Conservation (phyloP, 2,888 invertebrate species). For the Lepidocyrtoides sp. region DNA sequence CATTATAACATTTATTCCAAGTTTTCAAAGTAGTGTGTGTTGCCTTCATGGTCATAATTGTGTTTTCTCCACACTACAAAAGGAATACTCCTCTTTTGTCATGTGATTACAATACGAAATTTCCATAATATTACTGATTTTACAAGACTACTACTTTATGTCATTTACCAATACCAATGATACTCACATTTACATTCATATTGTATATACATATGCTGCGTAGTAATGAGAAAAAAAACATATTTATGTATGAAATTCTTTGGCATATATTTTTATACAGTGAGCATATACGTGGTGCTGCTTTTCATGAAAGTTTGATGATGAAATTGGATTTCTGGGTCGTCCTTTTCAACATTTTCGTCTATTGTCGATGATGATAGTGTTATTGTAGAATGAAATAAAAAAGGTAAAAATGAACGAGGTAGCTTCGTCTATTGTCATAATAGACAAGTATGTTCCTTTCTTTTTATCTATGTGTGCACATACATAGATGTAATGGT, state of each 20-base stretch:
- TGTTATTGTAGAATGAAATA: conserved; percentile 13
- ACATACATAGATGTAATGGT: conserved; percentile 23
- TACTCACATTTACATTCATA: background rate
- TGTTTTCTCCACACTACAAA: conserved; percentile 17
- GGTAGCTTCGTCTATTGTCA: background rate
- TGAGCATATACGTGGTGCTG: conserved; percentile 40
- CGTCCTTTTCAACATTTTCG: conserved; percentile 63
- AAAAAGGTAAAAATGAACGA: conserved; percentile 15
- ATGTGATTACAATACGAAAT: conserved; percentile 7
- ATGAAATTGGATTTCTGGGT: conserved; percentile 78
- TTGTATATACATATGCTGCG: background rate
- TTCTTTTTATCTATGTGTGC: background rate
- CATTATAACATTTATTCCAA: background rate
- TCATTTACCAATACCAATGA: background rate
- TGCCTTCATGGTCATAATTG: conserved; percentile 35
- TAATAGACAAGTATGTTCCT: background rate
- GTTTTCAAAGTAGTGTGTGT: background rate
- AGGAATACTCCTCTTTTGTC: conserved; percentile 27
- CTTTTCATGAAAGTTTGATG: conserved; percentile 71
- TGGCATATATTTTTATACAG: background rate
- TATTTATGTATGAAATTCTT: background rate
- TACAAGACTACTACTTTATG: background rate
- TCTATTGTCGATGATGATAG: conserved; percentile 25
- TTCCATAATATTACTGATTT: background rate
- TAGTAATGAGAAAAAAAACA: background rate